Conservation (phyloP, 2,797 vertebrate species). For the Babyrousa celebensis region DNA sequence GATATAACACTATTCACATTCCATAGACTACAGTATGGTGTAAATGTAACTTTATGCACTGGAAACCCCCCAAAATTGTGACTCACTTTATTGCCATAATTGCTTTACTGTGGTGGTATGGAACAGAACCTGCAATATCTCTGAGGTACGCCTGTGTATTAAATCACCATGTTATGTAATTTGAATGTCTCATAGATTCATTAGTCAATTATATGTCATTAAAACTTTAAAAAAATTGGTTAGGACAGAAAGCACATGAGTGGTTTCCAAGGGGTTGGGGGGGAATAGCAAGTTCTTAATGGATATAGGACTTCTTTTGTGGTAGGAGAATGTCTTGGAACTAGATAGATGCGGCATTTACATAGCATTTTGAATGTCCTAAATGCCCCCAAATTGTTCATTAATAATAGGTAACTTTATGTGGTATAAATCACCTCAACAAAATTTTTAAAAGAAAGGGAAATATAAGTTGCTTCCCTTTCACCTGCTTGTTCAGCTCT, state of each 20-base stretch:
- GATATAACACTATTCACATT: neutral
- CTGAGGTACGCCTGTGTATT: neutral
- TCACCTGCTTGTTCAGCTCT: neutral
- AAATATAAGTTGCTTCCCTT: neutral
- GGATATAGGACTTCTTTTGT: neutral
- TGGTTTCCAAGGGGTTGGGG: neutral
- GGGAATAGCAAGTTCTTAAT: neutral
- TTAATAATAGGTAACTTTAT: neutral
- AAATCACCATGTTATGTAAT: neutral
- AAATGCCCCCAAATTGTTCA: neutral
- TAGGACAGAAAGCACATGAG: neutral
- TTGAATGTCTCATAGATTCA: neutral
- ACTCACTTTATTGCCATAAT: neutral
- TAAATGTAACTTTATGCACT: neutral
- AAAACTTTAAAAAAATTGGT: neutral
- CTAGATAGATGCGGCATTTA: neutral
- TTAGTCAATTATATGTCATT: neutral
- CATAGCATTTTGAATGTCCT: neutral
- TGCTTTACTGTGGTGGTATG: neutral
- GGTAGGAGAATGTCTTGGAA: neutral
- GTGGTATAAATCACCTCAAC: neutral
- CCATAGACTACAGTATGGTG: neutral
- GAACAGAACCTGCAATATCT: neutral
- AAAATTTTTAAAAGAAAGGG: neutral
- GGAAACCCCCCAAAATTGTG: neutral